Percentiles rank a stretch among this genome's conserved stretches.
These are phyloP conservation scores for Phoeniculus purpureus DNA, from an alignment of 2,797 vertebrate species.

Conservation along the genomic window DNA sequence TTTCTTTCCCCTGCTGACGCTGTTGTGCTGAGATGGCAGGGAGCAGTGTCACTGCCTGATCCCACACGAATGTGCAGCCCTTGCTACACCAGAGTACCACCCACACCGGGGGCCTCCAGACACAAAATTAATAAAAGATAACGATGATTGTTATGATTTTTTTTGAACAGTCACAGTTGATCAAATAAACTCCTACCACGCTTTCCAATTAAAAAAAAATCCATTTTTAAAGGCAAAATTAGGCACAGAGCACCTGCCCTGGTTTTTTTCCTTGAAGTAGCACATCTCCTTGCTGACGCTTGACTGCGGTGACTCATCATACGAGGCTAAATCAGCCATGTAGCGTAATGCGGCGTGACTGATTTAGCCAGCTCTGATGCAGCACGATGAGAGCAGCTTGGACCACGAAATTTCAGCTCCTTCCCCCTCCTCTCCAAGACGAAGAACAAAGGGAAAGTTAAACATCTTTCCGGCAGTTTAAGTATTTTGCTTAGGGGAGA, in stretches of 20 bases:
- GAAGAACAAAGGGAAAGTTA: constrained; percentile 48
- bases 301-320: constrained; percentile 71
- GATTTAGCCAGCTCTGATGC: constrained; percentile 64
- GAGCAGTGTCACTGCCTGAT: neutral
- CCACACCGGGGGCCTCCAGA: neutral
- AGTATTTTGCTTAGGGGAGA: constrained; percentile 6
- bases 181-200: neutral
- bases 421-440: neutral
- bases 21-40: neutral
- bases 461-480: neutral
- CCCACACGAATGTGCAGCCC: neutral
- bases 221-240: neutral
- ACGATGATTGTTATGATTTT: neutral
- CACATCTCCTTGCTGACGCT: constrained; percentile 55
- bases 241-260: neutral
- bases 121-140: neutral
- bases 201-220: neutral
- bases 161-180: neutral
- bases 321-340: constrained; percentile 59
- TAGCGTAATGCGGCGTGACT: constrained; percentile 63
- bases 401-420: constrained; percentile 33
- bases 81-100: neutral
- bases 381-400: constrained; percentile 32
- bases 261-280: constrained; percentile 26
- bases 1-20: neutral